Conservation (phyloP, 2,888 invertebrate species). For the Marasmarcha lunaedactyla region DNA sequence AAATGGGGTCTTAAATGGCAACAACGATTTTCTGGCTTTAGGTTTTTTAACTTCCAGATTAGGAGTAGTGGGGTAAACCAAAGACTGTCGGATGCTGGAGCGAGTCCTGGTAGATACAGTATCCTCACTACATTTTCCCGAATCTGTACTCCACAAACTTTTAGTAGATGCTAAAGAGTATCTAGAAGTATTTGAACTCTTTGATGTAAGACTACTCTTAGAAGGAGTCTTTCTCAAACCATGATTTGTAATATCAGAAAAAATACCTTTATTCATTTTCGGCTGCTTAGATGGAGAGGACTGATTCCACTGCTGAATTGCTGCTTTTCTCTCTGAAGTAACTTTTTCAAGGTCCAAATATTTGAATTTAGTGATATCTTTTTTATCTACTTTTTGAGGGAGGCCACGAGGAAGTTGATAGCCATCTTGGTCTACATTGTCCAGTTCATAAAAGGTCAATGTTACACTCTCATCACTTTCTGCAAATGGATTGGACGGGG, state of each 20-base stretch:
- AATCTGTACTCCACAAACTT: conserved; percentile 43
- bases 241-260: conserved; percentile 42
- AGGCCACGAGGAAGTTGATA: conserved; percentile 25
- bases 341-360: conserved; percentile 49
- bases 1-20: conserved; percentile 62
- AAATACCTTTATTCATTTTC: conserved; percentile 33
- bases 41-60: conserved; percentile 39
- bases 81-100: conserved; percentile 27
- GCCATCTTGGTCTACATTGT: conserved; percentile 32
- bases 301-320: conserved; percentile 36
- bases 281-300: conserved; percentile 57
- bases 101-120: conserved; percentile 31
- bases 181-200: conserved; percentile 36
- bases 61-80: conserved; percentile 32
- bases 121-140: conserved; percentile 30
- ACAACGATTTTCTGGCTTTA: conserved; percentile 43
- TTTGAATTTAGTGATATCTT: conserved; percentile 54
- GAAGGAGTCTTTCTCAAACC: conserved; percentile 49
- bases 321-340: conserved; percentile 42
- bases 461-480: conserved; percentile 65
- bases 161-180: conserved; percentile 33
- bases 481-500: conserved; percentile 51
- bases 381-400: conserved; percentile 16
- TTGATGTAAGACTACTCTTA: conserved; percentile 45
- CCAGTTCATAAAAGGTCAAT: conserved; percentile 58